These are phyloP conservation scores for Lycocerus yunnanus DNA, from an alignment of 2,888 invertebrate species.

Conservation along the genomic window DNA sequence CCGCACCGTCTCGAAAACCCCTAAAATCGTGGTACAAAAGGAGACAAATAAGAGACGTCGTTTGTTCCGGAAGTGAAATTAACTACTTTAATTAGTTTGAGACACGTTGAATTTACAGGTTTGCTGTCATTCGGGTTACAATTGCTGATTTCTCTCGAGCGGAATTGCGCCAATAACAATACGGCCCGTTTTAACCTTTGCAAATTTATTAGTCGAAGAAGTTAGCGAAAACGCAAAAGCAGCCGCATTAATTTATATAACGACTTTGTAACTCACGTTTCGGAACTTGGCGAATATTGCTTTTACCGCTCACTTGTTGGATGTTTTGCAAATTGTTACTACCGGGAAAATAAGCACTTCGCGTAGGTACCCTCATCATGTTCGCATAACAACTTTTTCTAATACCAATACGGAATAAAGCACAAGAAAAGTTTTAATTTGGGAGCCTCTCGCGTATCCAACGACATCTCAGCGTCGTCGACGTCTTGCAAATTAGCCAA, in stretches of 20 bases:
- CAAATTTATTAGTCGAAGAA: slow-evolving; percentile 44
- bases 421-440: neutral
- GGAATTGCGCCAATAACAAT: slow-evolving; percentile 50
- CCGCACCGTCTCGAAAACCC: slow-evolving; percentile 38
- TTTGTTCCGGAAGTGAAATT: slow-evolving; percentile 57
- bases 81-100: slow-evolving; percentile 58
- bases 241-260: slow-evolving; percentile 39
- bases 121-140: slow-evolving; percentile 49
- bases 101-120: slow-evolving; percentile 57
- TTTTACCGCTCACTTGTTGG: slow-evolving; percentile 35
- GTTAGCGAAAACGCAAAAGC: slow-evolving; percentile 39
- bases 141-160: slow-evolving; percentile 48
- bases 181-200: slow-evolving; percentile 47
- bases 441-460: neutral
- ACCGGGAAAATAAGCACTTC: slow-evolving; percentile 20
- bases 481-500: neutral
- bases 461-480: too few species aligned
- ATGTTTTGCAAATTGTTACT: slow-evolving; percentile 29
- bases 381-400: slow-evolving; percentile 6
- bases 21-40: slow-evolving; percentile 41
- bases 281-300: slow-evolving; percentile 35
- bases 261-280: slow-evolving; percentile 38
- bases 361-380: slow-evolving; percentile 19
- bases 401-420: neutral
- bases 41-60: slow-evolving; percentile 54